Base-by-base conservation (phyloP, 2,888 invertebrate species). In the Neoascia interrupta region DNA sequence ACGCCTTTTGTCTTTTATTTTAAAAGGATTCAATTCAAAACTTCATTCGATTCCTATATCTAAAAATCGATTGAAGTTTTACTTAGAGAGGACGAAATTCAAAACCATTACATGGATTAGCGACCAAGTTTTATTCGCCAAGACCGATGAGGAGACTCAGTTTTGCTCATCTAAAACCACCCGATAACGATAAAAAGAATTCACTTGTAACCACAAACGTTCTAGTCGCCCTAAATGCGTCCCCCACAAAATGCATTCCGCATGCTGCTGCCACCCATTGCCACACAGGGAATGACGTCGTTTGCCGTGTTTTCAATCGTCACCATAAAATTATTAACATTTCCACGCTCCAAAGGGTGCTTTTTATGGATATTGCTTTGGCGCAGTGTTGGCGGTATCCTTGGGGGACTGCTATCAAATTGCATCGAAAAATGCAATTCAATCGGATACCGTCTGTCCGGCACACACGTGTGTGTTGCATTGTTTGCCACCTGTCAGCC, bases 311-410 rank as follows among this genome's bases (percentile, higher is more conserved):
- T 56, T 36, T 19, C 73, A 79, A 79, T 79, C 79, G 79, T 79
- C 79, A 79, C 73, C 79, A 79, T 79, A 68, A 79, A 79, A 79
- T 79, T 79, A 79, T 73, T 79, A 79, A 68, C 73, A 66, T 73
- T 60, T 72, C 64, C 72, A 64, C n/a, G 13, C 51, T 13, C 70
- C 31, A 53, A 64, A 72, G 64, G 76, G 76, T 76, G 76, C 64
- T 64, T 76, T 76, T 76, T 76, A 76, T 76, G 72, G 72, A 64
- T 60, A 70, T 60, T 66, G 31, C 21, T 34, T 54, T 36, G 60
- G 60, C 54, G 69, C 56, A 28, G 15, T n/a, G 1, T 6, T 28
- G 5, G 21, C 5, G 2, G 26, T 43, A 49, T 31, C 45, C 45
- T 36, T 36, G 16, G 47, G 21, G 23, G 8, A 10, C 5, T 31